These are phyloP conservation scores for Trachelus stipa DNA, from an alignment of 2,888 invertebrate species.

Conservation along the genomic window DNA sequence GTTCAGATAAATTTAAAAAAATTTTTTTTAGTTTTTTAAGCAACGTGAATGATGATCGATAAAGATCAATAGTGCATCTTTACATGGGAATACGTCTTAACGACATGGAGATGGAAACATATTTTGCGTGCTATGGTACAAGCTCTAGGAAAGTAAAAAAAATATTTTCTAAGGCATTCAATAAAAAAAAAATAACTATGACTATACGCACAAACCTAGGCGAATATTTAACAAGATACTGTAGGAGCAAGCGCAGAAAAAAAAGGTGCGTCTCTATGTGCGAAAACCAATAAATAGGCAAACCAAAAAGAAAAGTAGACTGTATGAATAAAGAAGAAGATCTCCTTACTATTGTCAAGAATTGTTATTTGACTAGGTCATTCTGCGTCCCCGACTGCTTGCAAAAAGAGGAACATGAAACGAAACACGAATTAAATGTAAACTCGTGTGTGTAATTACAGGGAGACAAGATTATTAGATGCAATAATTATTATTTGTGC, in stretches of 20 bases:
- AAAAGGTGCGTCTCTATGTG: slow-evolving; percentile 15
- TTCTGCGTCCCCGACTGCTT: slow-evolving; percentile 66
- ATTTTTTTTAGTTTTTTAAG: background rate
- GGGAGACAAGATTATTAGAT: background rate
- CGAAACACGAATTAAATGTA: slow-evolving; percentile 38
- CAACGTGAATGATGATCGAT: background rate
- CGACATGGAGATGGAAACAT: background rate
- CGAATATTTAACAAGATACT: background rate
- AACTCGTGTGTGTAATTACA: background rate
- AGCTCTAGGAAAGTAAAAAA: background rate
- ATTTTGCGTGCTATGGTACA: background rate
- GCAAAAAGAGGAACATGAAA: slow-evolving; percentile 52
- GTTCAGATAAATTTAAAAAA: background rate
- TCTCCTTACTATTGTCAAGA: slow-evolving; percentile 63
- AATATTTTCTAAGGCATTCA: background rate
- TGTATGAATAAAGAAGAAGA: slow-evolving; percentile 38
- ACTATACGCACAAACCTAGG: background rate
- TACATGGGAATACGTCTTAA: background rate
- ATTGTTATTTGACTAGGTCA: slow-evolving; percentile 65
- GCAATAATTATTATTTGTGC: background rate
- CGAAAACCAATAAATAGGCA: slow-evolving; percentile 16
- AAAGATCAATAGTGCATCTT: background rate
- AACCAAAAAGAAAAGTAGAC: slow-evolving; percentile 16
- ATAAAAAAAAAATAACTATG: background rate
- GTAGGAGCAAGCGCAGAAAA: slow-evolving; percentile 1